Base-by-base conservation (phyloP, 1,140 invertebrate genomes). In the Drosophila athabasca region DNA sequence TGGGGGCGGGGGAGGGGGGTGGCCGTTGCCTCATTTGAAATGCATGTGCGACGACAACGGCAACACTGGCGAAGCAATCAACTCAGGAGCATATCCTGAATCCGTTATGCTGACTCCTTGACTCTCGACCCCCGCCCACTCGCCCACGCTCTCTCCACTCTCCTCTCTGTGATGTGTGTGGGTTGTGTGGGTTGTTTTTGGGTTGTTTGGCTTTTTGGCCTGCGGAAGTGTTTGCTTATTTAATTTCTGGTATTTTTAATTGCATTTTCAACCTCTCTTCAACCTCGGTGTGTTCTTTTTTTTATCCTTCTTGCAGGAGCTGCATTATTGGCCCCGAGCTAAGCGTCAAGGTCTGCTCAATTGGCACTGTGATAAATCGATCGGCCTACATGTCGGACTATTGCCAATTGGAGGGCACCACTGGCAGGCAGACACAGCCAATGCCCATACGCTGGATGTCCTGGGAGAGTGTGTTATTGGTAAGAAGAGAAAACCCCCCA, bases 381-480 rank as follows among this genome's bases (percentile, higher is more conserved):
- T 94, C 93, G 83, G 92, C 95, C 43, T 96, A 96, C 91, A 93
- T 93, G 55, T 93, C 93, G 7, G 95, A 96, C 91, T 96, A 96
- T 90, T 95, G 94, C 91, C 93, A 94, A 74, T 93, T 95, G 54
- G 95, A 96, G 74, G 95, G 94, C 60, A 80, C 81, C 8, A 78
- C 76, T 50, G 89, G 84, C 48, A 84, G 90, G 22, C 90, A 91
- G 70, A 83, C 84, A 64, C 94, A 93, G 52, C 93, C 94, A 51
- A 93, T 95, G 72, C 96, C 96, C 31, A 95, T 96, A 61, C 93
- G 96, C 79, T 96, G 96, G 96, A 94, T 96, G 93, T 94, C 96
- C 17, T 97, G 96, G 96, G 96, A 97, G 92, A 96, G 95, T 89
- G 94, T 97, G 73, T 90, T 97, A 39, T 79, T 97, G 93, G 96